These are phyloP conservation scores for Caenorhabditis afra DNA, from an alignment of 2,888 invertebrate genomes.

Conservation along the genomic window DNA sequence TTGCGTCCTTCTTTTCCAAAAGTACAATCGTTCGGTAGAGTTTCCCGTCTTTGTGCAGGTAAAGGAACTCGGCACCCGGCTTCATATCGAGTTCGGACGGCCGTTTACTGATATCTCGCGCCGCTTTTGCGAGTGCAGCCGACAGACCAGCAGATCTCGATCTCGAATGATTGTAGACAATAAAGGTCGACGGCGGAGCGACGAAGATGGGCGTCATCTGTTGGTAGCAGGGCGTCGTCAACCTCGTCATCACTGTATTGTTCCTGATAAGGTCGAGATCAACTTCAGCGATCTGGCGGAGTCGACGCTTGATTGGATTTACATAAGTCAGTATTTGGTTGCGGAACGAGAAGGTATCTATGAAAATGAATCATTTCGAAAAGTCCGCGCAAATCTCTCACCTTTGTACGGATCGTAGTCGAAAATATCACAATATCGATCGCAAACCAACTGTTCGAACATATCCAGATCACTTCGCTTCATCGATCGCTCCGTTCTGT, in stretches of 20 bases:
- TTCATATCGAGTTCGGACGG: slow-evolving; percentile 21
- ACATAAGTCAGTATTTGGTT: slow-evolving; percentile 8
- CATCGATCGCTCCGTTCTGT: neutral
- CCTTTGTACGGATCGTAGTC: slow-evolving; percentile 25
- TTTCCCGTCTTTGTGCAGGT: slow-evolving; percentile 22
- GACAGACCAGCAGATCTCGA: neutral
- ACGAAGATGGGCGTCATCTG: slow-evolving; percentile 23
- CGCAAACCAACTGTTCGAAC: slow-evolving; percentile 19
- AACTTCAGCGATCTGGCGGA: slow-evolving; percentile 12
- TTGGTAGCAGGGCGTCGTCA: neutral
- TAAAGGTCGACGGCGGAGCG: slow-evolving; percentile 9
- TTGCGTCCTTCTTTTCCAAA: neutral
- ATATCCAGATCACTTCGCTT: slow-evolving; percentile 17
- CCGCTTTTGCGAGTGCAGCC: neutral
- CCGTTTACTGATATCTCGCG: neutral
- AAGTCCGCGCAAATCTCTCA: neutral
- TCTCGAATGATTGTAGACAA: slow-evolving; percentile 11
- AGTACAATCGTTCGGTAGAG: slow-evolving; percentile 26
- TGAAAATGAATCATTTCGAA: neutral
- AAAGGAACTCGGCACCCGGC: slow-evolving; percentile 23
- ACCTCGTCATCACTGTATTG: neutral
- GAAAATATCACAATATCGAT: slow-evolving; percentile 20
- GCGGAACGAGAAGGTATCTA: slow-evolving; percentile 26
- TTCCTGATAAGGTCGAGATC: slow-evolving; percentile 11
- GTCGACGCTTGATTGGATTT: neutral